Evolutionary conservation across 2,113 vertebrate species (phyloP).

Genomic region (Anoplopoma fimbria): DNA sequence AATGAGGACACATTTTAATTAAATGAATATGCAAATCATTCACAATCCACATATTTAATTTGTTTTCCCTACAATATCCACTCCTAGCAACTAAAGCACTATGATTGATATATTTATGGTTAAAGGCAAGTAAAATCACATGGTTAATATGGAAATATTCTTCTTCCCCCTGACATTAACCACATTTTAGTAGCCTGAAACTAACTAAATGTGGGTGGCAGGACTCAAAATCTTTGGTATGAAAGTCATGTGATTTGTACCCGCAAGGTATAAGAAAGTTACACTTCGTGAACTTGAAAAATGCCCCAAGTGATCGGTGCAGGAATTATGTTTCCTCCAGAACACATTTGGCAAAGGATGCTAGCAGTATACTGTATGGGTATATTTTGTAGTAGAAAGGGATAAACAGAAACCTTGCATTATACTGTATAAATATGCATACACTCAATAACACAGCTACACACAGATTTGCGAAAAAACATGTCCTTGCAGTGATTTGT

Average conservation of each 20-base stretch:
- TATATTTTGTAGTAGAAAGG: neutral
- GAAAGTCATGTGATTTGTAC: neutral
- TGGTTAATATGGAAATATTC: neutral
- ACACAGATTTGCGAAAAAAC: neutral
- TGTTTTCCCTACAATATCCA: neutral
- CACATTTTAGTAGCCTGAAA: neutral
- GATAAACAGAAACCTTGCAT: neutral
- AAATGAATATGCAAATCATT: neutral
- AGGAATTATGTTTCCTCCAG: neutral
- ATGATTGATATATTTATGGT: neutral
- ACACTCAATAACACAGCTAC: neutral
- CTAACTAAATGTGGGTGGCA: neutral
- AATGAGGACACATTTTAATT: neutral
- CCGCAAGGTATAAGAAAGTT: neutral
- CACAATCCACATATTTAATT: neutral
- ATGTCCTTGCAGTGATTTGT: constrained; percentile 31
- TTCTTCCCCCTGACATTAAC: neutral
- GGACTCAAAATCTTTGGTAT: neutral
- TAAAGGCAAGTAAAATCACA: neutral
- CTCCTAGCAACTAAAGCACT: neutral
- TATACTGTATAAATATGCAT: neutral
- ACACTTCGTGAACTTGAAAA: neutral
- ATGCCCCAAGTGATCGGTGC: neutral
- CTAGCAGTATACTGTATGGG: neutral
- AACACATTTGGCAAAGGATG: neutral